A percentile compares a stretch with the other conserved stretches of the same genome.
phyloP scores from a whole-genome alignment of 2,888 invertebrate species.

The Onthophagus sagittarius region DNA sequence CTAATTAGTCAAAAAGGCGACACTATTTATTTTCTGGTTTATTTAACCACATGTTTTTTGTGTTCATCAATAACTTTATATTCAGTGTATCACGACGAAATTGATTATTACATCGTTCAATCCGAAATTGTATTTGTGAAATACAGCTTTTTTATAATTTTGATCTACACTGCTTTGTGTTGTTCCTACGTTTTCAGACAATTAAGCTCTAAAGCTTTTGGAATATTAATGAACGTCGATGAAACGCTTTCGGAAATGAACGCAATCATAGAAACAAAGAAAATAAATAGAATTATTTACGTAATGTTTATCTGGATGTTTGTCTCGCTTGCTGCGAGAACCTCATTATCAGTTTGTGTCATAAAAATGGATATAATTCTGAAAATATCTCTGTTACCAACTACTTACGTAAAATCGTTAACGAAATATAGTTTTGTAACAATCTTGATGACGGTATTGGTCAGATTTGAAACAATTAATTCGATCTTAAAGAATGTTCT shows the following conservation, averaged over 20 bases:
- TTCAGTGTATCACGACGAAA: background rate
- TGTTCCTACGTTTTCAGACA: background rate
- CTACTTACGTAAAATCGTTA: conserved; percentile 34
- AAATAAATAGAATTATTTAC: background rate
- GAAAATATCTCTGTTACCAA: background rate
- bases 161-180: background rate
- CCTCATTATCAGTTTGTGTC: background rate
- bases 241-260: background rate
- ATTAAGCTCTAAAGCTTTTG: background rate
- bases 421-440: conserved; percentile 35
- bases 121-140: background rate
- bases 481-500: conserved; percentile 24
- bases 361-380: background rate
- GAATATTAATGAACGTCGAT: background rate
- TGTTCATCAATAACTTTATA: background rate
- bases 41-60: background rate
- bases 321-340: background rate
- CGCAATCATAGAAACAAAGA: background rate
- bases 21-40: background rate
- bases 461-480: conserved; percentile 34
- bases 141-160: background rate
- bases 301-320: background rate
- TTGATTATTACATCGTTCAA: background rate
- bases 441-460: conserved; percentile 31
- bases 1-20: background rate